phyloP scores from a whole-genome alignment of 2,888 invertebrate species.

The Megalurothrips usitatus region DNA sequence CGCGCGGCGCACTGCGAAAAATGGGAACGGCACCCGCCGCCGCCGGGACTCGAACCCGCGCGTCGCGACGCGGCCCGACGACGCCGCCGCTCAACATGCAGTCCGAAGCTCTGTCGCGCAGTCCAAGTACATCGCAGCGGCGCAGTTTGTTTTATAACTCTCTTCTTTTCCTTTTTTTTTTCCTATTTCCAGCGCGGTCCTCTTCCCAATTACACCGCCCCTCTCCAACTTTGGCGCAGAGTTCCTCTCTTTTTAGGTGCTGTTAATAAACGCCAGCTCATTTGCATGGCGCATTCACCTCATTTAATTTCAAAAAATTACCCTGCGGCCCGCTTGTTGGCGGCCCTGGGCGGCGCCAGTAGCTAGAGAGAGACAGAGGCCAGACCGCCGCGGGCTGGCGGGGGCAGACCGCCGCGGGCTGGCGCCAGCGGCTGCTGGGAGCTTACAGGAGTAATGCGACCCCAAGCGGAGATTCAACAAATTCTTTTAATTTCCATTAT shows the following conservation, averaged over 20 bases:
- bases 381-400: too few species aligned
- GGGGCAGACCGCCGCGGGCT: not conserved
- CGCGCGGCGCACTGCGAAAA: too few species aligned
- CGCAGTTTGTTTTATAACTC: too few species aligned
- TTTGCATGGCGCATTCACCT: constrained; percentile 24
- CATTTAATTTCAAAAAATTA: constrained; percentile 25
- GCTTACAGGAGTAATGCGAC: constrained; percentile 21
- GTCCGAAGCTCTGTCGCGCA: too few species aligned
- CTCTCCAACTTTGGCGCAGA: constrained; percentile 16
- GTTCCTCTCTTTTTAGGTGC: not conserved
- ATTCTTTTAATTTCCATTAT: constrained; percentile 27
- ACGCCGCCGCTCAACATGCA: too few species aligned
- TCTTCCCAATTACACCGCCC: not conserved
- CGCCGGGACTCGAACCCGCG: too few species aligned
- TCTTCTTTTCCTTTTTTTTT: too few species aligned
- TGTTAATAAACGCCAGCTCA: constrained; percentile 24
- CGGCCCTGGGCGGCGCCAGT: not conserved
- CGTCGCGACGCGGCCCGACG: too few species aligned
- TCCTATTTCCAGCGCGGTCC: not conserved
- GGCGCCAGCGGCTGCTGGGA: not conserved
- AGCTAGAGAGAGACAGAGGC: too few species aligned
- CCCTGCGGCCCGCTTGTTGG: not conserved
- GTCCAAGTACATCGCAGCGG: too few species aligned
- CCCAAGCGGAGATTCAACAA: constrained; percentile 24
- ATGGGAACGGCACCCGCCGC: too few species aligned